Conservation (phyloP, 2,888 invertebrate species). For the Drosophila quinaria region DNA sequence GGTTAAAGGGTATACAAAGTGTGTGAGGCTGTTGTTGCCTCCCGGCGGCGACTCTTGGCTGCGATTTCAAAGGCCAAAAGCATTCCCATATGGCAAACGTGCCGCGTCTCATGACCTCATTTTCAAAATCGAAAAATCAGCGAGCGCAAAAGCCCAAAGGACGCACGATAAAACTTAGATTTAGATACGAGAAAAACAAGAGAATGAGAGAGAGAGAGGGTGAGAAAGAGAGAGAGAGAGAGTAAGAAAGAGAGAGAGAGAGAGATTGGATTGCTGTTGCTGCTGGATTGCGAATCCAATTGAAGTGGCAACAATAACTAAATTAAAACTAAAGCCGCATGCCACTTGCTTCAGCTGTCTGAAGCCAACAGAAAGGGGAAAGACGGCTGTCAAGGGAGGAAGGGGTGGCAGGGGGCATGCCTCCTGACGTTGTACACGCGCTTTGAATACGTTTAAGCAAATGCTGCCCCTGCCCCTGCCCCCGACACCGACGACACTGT, state of each 20-base stretch:
- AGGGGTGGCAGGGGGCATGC: not conserved
- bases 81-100: conserved; percentile 69
- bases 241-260: conserved; percentile 3
- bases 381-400: not conserved
- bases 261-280: conserved; percentile 21
- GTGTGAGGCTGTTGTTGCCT: conserved; percentile 23
- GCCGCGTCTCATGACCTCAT: conserved; percentile 77
- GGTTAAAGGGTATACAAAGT: conserved; percentile 16
- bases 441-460: conserved; percentile 75
- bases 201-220: conserved; percentile 1
- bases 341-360: conserved; percentile 29
- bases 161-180: conserved; percentile 71
- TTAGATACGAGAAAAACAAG: conserved; percentile 27
- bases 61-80: conserved; percentile 65
- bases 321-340: conserved; percentile 75
- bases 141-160: conserved; percentile 81
- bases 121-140: conserved; percentile 83
- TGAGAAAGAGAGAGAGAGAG: not conserved
- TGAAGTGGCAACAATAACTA: conserved; percentile 78
- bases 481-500: not conserved
- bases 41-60: conserved; percentile 46
- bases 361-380: not conserved
- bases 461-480: conserved; percentile 29
- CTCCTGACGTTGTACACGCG: conserved; percentile 67
- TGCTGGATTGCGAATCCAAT: conserved; percentile 48